Conservation (phyloP, 2,888 invertebrate species). For the Congeria kusceri region DNA sequence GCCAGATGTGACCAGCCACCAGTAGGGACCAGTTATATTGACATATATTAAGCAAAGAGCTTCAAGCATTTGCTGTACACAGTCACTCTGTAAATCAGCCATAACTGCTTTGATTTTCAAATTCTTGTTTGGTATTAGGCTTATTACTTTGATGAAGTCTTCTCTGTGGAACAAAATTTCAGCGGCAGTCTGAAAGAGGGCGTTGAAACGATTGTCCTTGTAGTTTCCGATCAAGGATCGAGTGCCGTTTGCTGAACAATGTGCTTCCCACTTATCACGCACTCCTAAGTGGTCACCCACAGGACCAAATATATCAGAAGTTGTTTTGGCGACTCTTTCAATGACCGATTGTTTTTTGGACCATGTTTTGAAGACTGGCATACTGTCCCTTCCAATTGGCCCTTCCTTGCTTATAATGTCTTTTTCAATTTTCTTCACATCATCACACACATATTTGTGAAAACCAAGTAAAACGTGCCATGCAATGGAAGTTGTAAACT, state of each 20-base stretch:
- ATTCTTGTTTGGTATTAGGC: constrained; percentile 37
- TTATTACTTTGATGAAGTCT: constrained; percentile 33
- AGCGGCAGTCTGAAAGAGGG: constrained; percentile 46
- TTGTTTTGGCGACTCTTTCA: constrained; percentile 16
- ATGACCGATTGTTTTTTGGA: constrained; percentile 22
- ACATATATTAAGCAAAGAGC: constrained; percentile 44
- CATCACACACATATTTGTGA: constrained; percentile 13
- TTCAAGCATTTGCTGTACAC: constrained; percentile 31
- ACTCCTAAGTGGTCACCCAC: constrained; percentile 37
- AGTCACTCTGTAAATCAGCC: constrained; percentile 36
- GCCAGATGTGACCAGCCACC: constrained; percentile 34
- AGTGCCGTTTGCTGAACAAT: not conserved
- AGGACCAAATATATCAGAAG: constrained; percentile 25
- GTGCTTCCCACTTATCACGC: constrained; percentile 27
- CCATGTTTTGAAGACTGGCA: constrained; percentile 18
- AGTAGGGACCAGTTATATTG: constrained; percentile 57
- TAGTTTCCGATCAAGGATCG: constrained; percentile 5
- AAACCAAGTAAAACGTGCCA: constrained; percentile 32
- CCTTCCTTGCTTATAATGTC: not conserved
- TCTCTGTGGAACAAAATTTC: constrained; percentile 34
- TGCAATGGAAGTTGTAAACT: constrained; percentile 40
- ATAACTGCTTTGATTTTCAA: constrained; percentile 41
- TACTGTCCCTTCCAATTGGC: constrained; percentile 14
- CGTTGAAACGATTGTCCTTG: constrained; percentile 25
- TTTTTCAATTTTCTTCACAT: not conserved